These are phyloP conservation scores for Chymomyza procnemis DNA, from an alignment of 2,888 invertebrate genomes.

Conservation along the genomic window DNA sequence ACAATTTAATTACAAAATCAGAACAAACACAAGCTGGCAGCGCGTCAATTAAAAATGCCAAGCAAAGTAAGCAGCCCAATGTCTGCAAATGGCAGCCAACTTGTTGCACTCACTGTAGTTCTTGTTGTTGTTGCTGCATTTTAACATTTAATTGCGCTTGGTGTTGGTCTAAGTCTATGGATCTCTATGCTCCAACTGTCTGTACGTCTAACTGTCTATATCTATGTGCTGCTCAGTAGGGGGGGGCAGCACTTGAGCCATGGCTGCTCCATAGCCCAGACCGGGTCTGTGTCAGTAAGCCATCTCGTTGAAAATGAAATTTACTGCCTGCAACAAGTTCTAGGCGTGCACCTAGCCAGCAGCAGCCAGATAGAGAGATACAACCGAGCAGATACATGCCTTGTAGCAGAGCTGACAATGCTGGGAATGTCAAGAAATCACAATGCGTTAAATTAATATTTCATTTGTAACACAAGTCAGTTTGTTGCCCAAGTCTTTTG, in stretches of 20 bases:
- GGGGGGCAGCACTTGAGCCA: conserved; percentile 14
- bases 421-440: conserved; percentile 65
- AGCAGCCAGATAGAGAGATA: neutral
- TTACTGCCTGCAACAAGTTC: conserved; percentile 22
- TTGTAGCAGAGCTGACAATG: conserved; percentile 43
- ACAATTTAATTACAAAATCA: conserved; percentile 47
- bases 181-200: neutral
- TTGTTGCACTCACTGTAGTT: conserved; percentile 28
- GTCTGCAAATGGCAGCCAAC: conserved; percentile 15
- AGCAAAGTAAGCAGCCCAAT: conserved; percentile 28
- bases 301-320: conserved; percentile 34
- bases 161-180: neutral
- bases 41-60: conserved; percentile 52
- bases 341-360: conserved; percentile 14
- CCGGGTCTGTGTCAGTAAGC: conserved; percentile 10
- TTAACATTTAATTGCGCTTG: conserved; percentile 35
- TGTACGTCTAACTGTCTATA: neutral
- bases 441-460: conserved; percentile 57
- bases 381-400: neutral
- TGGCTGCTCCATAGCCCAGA: conserved; percentile 12
- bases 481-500: conserved; percentile 70
- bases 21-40: conserved; percentile 48
- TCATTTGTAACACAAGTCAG: conserved; percentile 20
- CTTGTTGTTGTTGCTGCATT: conserved; percentile 22
- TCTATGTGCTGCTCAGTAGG: conserved; percentile 9